A percentile compares a stretch with the other conserved stretches of the same genome.
phyloP scores from a whole-genome alignment of 2,113 vertebrate species.

The Bos javanicus region DNA sequence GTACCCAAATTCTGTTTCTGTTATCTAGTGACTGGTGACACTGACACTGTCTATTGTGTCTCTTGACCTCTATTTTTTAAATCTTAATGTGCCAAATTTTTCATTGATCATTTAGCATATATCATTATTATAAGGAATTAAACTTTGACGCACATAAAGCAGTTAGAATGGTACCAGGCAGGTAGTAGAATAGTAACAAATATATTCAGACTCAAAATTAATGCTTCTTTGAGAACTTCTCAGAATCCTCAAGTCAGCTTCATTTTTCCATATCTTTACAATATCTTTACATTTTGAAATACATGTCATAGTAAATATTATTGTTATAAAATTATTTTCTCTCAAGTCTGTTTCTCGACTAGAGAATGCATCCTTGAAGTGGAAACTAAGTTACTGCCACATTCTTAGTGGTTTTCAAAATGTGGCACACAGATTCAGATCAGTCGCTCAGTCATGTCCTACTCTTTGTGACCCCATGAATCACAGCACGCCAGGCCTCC shows the following conservation, averaged over 20 bases:
- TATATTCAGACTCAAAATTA: neutral
- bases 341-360: neutral
- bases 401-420: neutral
- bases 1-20: neutral
- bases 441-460: too few relatives aligned
- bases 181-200: neutral
- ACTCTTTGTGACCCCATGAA: too few relatives aligned
- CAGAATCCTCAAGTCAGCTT: neutral
- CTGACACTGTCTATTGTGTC: neutral
- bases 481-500: too few relatives aligned
- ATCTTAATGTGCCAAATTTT: neutral
- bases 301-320: neutral
- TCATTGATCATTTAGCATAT: neutral
- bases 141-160: neutral
- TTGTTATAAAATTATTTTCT: neutral
- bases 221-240: neutral
- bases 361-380: neutral
- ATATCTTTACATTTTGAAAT: neutral
- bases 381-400: neutral
- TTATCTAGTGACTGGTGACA: neutral
- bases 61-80: neutral
- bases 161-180: neutral
- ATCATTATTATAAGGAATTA: neutral
- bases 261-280: neutral
- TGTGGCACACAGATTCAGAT: neutral